Evolutionary conservation across 2,888 invertebrate genomes (phyloP), one percentile per base, ranked within the genome.

Genomic region (Callyntrura guangdongensis): DNA sequence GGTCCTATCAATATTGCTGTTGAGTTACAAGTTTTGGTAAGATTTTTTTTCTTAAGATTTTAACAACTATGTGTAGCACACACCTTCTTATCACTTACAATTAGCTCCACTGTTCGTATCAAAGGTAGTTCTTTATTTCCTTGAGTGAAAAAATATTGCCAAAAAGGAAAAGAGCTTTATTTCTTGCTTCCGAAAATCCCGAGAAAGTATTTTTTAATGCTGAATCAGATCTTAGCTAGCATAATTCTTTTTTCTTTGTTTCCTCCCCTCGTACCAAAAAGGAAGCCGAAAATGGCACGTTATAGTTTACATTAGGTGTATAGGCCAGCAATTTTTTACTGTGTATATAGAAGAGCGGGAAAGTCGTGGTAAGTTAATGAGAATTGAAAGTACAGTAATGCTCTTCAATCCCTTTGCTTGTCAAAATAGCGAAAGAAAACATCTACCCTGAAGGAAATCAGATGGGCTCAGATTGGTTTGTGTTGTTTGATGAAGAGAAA

Each of bases 1-100:
- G 94, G 94, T 45, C 93, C 94, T 85, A 93, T 94, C 90, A 94
- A 94, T 93, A 92, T 93, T 27, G 89, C 59, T 8, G 93, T 86
- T 14, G 93, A 93, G 53, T 84, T 94, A 67, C 86, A 93, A 86
- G 91, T 93, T 61, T 81, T 93, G 83, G 94, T 94, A 93, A 92
- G 92, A 89, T 77, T 59, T 27, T 53, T 53, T 81, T 67, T 14
- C 0, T 12, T 5, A 53, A 3, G 53, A 53, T 53, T 2, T 53
- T 53, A 53, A 36, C 36, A 2, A 36, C n/a, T n/a, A n/a, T n/a
- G n/a, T n/a, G n/a, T n/a, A n/a, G n/a, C n/a, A n/a, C n/a, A n/a
- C n/a, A n/a, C n/a, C n/a, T n/a, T n/a, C n/a, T n/a, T n/a, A n/a
- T n/a, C n/a, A n/a, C n/a, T n/a, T n/a, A n/a, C n/a, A n/a, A n/a